These are phyloP conservation scores for Eurytoma californica DNA, from an alignment of 2,888 invertebrate genomes.

Conservation along the genomic window DNA sequence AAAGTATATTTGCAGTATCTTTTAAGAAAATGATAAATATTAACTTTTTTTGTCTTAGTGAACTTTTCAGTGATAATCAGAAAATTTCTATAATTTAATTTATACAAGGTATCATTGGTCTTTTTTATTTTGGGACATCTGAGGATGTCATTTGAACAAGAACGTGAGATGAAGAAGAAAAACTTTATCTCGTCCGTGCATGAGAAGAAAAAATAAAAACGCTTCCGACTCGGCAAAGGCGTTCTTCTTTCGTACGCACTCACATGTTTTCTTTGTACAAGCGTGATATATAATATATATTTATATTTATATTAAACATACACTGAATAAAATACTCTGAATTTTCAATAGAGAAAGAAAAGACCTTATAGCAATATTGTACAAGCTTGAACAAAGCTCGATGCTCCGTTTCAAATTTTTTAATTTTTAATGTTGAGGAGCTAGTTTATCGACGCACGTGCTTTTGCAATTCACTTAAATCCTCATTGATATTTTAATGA, in stretches of 20 bases:
- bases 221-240: constrained; percentile 37
- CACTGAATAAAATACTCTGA: constrained; percentile 56
- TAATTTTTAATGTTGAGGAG: constrained; percentile 28
- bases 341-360: constrained; percentile 48
- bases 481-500: constrained; percentile 30
- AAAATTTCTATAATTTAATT: constrained; percentile 25
- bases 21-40: constrained; percentile 11
- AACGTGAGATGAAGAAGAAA: constrained; percentile 23
- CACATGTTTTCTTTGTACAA: constrained; percentile 52
- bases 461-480: constrained; percentile 40
- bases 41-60: constrained; percentile 35
- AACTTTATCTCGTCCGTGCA: constrained; percentile 23
- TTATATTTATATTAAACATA: constrained; percentile 34
- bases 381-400: constrained; percentile 51
- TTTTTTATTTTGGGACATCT: constrained; percentile 34
- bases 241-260: constrained; percentile 36
- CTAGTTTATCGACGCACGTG: constrained; percentile 26
- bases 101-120: constrained; percentile 46
- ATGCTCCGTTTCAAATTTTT: constrained; percentile 46
- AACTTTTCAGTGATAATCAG: constrained; percentile 28
- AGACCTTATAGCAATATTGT: constrained; percentile 33
- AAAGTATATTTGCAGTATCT: not conserved
- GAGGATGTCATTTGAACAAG: constrained; percentile 16
- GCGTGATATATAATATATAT: constrained; percentile 52
- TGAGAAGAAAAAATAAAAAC: constrained; percentile 38